These are phyloP conservation scores for Noctua janthe DNA, from an alignment of 2,888 invertebrate genomes.

Conservation along the genomic window DNA sequence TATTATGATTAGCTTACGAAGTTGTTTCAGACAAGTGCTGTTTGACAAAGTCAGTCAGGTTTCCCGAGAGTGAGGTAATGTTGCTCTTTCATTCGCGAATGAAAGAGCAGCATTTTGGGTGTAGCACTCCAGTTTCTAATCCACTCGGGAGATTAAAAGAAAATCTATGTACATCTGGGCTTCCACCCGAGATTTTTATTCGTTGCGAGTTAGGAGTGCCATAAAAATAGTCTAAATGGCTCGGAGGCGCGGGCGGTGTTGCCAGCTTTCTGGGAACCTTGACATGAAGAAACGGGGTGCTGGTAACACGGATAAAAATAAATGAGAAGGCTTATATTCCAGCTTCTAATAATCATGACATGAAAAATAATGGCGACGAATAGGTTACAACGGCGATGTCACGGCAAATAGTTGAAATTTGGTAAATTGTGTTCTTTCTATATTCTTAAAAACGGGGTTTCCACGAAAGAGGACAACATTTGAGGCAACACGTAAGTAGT, in stretches of 20 bases:
- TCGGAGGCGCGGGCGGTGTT: slow-evolving; percentile 16
- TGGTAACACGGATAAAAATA: neutral
- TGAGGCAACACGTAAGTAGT: neutral
- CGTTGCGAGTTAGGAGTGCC: slow-evolving; percentile 33
- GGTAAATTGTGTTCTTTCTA: neutral
- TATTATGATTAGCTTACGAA: slow-evolving; percentile 19
- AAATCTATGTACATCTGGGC: slow-evolving; percentile 37
- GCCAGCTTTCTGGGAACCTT: slow-evolving; percentile 42
- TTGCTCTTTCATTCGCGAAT: slow-evolving; percentile 27
- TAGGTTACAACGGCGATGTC: neutral
- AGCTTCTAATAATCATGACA: neutral
- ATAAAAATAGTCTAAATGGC: slow-evolving; percentile 55
- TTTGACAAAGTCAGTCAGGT: slow-evolving; percentile 14
- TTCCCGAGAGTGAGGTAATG: slow-evolving; percentile 5
- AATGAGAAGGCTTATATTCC: neutral
- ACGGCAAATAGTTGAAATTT: neutral
- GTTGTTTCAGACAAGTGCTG: slow-evolving; percentile 14
- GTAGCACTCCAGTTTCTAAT: slow-evolving; percentile 41
- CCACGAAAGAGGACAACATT: neutral
- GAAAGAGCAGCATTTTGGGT: slow-evolving; percentile 35
- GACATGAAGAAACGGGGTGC: slow-evolving; percentile 24
- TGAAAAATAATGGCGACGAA: neutral
- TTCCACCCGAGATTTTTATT: slow-evolving; percentile 42
- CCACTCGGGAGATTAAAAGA: slow-evolving; percentile 55
- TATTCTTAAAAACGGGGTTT: neutral